These are phyloP conservation scores for Taeniopygia guttata DNA, from an alignment of 2,797 vertebrate species.

Conservation along the genomic window DNA sequence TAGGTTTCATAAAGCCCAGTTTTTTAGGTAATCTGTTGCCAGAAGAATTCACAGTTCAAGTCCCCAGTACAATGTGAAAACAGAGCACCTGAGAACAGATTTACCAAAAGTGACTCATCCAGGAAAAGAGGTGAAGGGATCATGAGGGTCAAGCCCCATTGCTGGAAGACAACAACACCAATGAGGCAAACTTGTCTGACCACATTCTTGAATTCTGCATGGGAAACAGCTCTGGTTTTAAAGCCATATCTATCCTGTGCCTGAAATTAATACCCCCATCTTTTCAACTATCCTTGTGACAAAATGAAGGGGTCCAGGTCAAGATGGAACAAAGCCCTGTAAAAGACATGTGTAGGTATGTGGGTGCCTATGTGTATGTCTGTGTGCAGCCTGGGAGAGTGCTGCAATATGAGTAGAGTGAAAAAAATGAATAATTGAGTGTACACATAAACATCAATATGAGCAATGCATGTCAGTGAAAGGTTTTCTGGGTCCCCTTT, in stretches of 20 bases:
- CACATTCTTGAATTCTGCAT: not conserved
- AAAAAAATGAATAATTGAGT: not conserved
- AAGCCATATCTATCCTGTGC: not conserved
- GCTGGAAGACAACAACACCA: not conserved
- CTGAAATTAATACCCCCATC: not conserved
- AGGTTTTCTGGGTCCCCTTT: not conserved
- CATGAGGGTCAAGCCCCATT: not conserved
- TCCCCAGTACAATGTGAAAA: not conserved
- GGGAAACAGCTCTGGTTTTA: not conserved
- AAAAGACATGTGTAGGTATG: not conserved
- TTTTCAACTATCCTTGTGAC: not conserved
- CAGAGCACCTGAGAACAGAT: not conserved
- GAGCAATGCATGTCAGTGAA: not conserved
- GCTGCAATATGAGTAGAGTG: not conserved
- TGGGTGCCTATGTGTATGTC: too few relatives aligned
- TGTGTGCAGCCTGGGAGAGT: not conserved
- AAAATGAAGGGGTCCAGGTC: not conserved
- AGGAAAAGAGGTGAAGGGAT: not conserved
- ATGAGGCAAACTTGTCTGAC: not conserved
- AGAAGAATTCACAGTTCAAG: not conserved
- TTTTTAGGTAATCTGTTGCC: not conserved
- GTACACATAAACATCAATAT: not conserved
- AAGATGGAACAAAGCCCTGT: not conserved
- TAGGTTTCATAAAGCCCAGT: not conserved
- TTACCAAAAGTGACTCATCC: not conserved